phyloP scores from a whole-genome alignment of 2,888 invertebrate genomes.

The Meloe dianella region DNA sequence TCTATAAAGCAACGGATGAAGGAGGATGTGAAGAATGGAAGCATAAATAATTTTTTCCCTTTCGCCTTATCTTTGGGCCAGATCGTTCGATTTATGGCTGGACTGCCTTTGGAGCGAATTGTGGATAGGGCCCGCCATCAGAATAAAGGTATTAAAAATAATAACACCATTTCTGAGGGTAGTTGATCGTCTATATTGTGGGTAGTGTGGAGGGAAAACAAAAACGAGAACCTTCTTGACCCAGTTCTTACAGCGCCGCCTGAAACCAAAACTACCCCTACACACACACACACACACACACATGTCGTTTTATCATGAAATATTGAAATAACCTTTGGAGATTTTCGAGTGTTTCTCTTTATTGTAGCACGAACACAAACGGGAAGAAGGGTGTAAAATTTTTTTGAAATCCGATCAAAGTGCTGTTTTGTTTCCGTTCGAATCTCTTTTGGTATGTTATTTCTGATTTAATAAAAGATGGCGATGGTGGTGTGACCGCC shows the following conservation, averaged over 20 bases:
- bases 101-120: background rate
- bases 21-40: background rate
- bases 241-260: background rate
- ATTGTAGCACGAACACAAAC: background rate
- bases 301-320: conserved; percentile 1
- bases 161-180: background rate
- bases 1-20: background rate
- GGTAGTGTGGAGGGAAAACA: background rate
- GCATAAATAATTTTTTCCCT: background rate
- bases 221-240: background rate
- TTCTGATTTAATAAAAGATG: background rate
- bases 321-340: background rate
- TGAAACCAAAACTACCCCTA: conserved; percentile 1
- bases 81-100: conserved; percentile 1
- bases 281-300: background rate
- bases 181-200: no score
- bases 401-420: background rate
- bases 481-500: background rate
- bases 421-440: background rate
- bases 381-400: background rate
- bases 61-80: background rate
- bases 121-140: background rate
- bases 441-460: background rate
- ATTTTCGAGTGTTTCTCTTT: background rate
- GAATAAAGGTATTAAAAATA: conserved; percentile 8